Evolutionary conservation across 92 coral and sea anemone genomes (phyloP), one percentile per base, ranked within the genome.

Genomic region (Palythoa heliodiscus): DNA sequence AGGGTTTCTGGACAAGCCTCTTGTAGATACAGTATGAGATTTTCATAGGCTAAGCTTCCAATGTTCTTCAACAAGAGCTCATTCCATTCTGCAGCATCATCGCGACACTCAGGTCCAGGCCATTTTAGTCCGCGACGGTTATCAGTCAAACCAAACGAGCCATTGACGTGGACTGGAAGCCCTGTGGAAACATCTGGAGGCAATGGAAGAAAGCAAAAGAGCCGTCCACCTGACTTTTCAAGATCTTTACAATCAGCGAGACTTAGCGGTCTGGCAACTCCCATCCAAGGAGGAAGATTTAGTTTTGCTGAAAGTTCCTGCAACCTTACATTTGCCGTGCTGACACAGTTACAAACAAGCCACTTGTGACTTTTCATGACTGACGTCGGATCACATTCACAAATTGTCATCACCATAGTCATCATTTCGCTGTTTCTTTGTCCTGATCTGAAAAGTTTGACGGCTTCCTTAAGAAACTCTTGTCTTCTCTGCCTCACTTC

Each of bases 31-130:
- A 76, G 63, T n/a, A 88, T 11, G 19, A 77, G 72, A 0, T 25
- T 47, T 69, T 40, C n/a, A 57, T 82, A 67, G 52, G 86, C 91
- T 66, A 66, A 12, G 55, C 83, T 71, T 15, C 82, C 77, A 38
- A 88, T 82, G 11, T 88, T 54, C 68, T 76, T 47, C 20, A 88
- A 60, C 53, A 88, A 54, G n/a, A 88, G n/a, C 17, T 74, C 79
- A 48, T 88, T 88, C 91, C 91, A 88, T 71, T 83, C 85, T n/a
- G 83, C 88, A 64, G 88, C 82, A 69, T 75, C 83, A 43, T 85
- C 82, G 5, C 64, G 88, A 24, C 88, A 85, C 74, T 85, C 88
- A 2, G 83, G 66, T 11, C 88, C 88, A 24, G 83, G 83, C 88
- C 88, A 85, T 35, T 75, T 78, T 71, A 85, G 72, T 38, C 88